Percentiles rank a stretch among this genome's conserved stretches.
Conservation (phyloP, 2,797 vertebrate genomes). For the Danio kyathit region DNA sequence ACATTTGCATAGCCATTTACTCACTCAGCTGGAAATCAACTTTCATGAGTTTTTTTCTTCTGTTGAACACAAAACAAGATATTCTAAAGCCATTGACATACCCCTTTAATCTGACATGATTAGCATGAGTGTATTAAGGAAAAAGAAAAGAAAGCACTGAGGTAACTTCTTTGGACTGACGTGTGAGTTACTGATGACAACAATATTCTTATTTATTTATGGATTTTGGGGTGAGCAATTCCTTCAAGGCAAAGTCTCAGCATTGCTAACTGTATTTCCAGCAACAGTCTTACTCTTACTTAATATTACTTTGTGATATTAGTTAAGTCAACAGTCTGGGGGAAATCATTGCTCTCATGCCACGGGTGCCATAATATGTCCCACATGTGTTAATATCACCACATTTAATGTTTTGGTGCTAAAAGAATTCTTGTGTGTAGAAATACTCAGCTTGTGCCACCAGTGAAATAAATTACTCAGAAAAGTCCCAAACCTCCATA, state of each 20-base stretch:
- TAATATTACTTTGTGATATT: not conserved
- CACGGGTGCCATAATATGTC: not conserved
- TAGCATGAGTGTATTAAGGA: too few species aligned
- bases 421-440: not conserved
- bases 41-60: not conserved
- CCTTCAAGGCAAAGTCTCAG: not conserved
- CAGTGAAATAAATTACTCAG: not conserved
- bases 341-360: not conserved
- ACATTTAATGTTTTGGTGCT: not conserved
- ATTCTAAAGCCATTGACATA: too few species aligned
- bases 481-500: too few species aligned
- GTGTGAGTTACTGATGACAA: not conserved
- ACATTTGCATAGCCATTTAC: not conserved
- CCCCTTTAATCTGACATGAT: too few species aligned
- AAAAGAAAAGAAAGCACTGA: too few species aligned
- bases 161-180: not conserved
- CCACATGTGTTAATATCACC: not conserved
- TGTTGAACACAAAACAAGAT: not conserved
- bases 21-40: not conserved
- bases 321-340: not conserved
- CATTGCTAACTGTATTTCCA: not conserved
- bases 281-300: not conserved
- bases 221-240: not conserved
- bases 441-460: not conserved
- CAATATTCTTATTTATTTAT: too few species aligned